Base-by-base conservation (phyloP, 2,113 vertebrate genomes). In the Platysteira castanea region DNA sequence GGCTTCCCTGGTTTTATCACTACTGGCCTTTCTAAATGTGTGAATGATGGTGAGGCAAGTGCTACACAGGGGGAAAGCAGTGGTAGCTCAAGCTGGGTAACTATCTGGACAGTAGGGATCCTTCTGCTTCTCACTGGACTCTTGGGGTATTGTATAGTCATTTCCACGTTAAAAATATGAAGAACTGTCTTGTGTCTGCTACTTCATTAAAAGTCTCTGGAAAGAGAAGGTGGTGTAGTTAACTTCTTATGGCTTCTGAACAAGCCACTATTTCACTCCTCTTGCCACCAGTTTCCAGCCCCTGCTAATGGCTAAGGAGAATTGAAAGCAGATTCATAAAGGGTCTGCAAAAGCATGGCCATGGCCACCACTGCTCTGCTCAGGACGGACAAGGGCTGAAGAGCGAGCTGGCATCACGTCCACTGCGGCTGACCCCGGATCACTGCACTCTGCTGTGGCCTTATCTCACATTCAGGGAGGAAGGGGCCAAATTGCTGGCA, bases 351-450 rank as follows among this genome's bases (percentile, higher is more conserved):
- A 61, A 86, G 24, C 44, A 18, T 4, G 19, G n/a, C 19, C 14
- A 7, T 50, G 37, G 26, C n/a, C 11, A 35, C 24, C 46, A 42
- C 23, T 41, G 10, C 17, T 64, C 59, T 59, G 39, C 53, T 68
- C 20, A 23, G 50, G 13, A 21, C 22, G 33, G 41, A 16, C 14
- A 33, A 4, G n/a, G 23, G 9, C 8, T 74, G 80, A 59, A 52
- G 68, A 60, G 21, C 0, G 0, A 27, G 15, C 21, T 14, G 30
- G 39, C 6, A 9, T 41, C 49, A n/a, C 0, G 0, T 13, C 61
- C 26, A 14, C 23, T 64, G 54, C 39, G 31, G 63, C 47, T 71
- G 63, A 61, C 13, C 47, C 10, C 7, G 20, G 30, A 14, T 21
- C 8, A 3, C 61, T 67, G 5, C 8, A 3, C 46, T 31, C 33